Base-by-base conservation (phyloP, 2,797 vertebrate species). In the Triplophysa bombifrons region DNA sequence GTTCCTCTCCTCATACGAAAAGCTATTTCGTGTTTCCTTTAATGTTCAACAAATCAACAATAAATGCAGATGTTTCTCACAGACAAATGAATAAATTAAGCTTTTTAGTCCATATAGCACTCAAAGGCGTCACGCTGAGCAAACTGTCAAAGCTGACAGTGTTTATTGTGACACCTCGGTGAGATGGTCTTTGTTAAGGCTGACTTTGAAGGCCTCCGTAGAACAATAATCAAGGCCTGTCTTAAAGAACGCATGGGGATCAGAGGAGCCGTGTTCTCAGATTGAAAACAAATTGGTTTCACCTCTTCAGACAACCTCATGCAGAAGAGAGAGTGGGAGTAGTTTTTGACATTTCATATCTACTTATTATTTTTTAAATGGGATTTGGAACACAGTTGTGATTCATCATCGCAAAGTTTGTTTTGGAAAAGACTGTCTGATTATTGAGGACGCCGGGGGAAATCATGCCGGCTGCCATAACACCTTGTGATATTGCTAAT, bases 201-300 rank as follows among this genome's bases (percentile, higher is more conserved):
- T 81, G 68, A 85, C 90, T 92, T 92, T 92, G 91, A 90, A 90
- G 91, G 80, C 84, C 79, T 86, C 85, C 82, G 79, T 80, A 87
- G 84, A 91, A 86, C 84, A 89, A 91, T 90, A 92, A 91, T 90
- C 88, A 90, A 89, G 87, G 84, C 84, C 84, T 86, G 88, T 78
- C 83, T 88, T 85, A 63, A 78, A 72, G 74, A 80, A 79, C 50
- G 67, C 76, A 68, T 55, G 72, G 50, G 86, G 87, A 81, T 80
- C 70, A 12, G 82, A 84, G 83, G 85, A 80, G 80, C 85, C 85
- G 85, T 90, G 89, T 83, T 87, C 66, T 86, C 72, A 88, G 88
- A 92, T 88, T 86, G 88, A 88, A 91, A 91, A 91, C 90, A 91
- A 92, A 92, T 89, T 90, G 90, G 85, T 86, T 89, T 90, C 88